Percentiles rank a stretch among this genome's conserved stretches.
phyloP scores from a whole-genome alignment of 2,888 invertebrate genomes.

The Herminia tarsipennalis region DNA sequence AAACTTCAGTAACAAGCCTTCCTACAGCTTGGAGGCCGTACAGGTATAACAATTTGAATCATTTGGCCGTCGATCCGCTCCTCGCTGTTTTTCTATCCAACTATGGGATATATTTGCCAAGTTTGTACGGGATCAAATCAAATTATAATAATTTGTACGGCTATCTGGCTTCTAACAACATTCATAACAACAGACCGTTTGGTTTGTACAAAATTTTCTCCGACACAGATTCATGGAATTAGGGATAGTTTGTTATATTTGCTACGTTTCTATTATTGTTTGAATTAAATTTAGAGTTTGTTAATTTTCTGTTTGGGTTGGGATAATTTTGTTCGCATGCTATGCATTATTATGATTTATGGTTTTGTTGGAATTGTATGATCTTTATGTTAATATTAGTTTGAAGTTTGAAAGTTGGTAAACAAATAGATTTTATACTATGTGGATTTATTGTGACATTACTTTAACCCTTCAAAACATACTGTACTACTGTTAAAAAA shows the following conservation, averaged over 20 bases:
- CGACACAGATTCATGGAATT: constrained; percentile 67
- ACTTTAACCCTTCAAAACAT: no score
- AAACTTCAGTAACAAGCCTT: constrained; percentile 29
- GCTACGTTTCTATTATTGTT: constrained; percentile 12
- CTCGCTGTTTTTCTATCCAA: constrained; percentile 87
- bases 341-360: constrained; percentile 5
- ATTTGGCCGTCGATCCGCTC: constrained; percentile 85
- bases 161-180: constrained; percentile 87
- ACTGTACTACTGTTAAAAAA: no score
- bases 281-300: constrained; percentile 5
- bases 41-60: constrained; percentile 83
- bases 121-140: constrained; percentile 61
- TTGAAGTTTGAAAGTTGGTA: no score
- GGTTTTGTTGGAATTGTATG: not conserved
- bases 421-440: no score
- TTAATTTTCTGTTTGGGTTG: constrained; percentile 5
- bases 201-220: constrained; percentile 85
- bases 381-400: not conserved
- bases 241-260: constrained; percentile 28
- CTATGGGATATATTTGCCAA: constrained; percentile 86
- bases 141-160: constrained; percentile 85
- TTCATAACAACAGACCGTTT: constrained; percentile 88
- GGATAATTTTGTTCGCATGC: constrained; percentile 6
- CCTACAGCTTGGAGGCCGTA: constrained; percentile 42
- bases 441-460: no score